phyloP scores from a whole-genome alignment of 2,113 vertebrate species.

The Puffinus mauretanicus region DNA sequence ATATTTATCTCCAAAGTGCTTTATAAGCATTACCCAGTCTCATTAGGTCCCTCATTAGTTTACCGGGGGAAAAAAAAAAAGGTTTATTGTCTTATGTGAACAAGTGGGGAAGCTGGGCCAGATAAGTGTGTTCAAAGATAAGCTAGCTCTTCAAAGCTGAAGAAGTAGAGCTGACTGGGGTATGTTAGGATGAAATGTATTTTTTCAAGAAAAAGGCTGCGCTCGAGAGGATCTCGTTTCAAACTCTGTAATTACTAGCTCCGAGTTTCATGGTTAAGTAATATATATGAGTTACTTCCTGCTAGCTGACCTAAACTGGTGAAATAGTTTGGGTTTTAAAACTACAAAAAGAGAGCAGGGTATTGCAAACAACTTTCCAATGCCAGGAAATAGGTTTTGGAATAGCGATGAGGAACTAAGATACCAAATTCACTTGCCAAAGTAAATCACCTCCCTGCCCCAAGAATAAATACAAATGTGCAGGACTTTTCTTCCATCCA shows the following conservation, averaged over 20 bases:
- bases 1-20: not conserved
- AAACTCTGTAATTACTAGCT: not conserved
- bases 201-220: not conserved
- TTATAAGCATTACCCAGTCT: not conserved
- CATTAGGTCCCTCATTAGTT: not conserved
- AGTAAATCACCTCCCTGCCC: not conserved
- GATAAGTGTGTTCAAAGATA: not conserved
- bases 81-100: not conserved
- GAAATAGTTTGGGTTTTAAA: not conserved
- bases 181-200: not conserved
- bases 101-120: not conserved
- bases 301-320: not conserved
- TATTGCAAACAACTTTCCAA: not conserved
- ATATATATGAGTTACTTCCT: not conserved
- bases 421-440: not conserved
- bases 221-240: not conserved
- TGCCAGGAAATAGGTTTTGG: not conserved
- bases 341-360: not conserved
- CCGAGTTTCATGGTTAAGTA: not conserved
- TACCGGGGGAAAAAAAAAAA: not conserved
- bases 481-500: not conserved
- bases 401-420: not conserved
- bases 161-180: not conserved
- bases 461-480: not conserved
- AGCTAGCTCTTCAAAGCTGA: not conserved